Base-by-base conservation (phyloP, 2,888 invertebrate genomes). In the Drosophila heteroneura region DNA sequence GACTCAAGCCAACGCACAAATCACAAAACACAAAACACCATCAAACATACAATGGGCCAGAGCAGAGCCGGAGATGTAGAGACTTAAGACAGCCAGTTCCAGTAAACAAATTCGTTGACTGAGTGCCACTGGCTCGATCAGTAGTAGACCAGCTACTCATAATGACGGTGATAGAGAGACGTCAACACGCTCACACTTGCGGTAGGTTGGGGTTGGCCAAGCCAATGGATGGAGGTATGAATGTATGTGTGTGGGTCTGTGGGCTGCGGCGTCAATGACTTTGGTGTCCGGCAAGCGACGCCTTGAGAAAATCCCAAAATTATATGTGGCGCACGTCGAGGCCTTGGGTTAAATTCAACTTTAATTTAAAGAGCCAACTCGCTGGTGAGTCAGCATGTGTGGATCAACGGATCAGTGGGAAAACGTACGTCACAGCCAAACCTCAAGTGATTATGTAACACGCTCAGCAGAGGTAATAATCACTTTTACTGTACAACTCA, bases 251-350 rank as follows among this genome's bases (percentile, higher is more conserved):
- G 66, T 77, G 72, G 76, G 76, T 82, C 78, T 85, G 75, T 89
- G 64, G 85, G 85, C 82, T 75, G 84, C 66, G 81, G 61, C 89
- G 88, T 82, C 86, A 90, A 90, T 83, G 89, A 91, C 90, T 75
- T 65, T 6, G 67, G 80, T 54, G 91, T 86, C 90, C 86, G 86
- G 83, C 89, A 69, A 59, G 53, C 60, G 57, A 78, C 56, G 91
- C 90, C 90, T 90, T 90, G 71, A 91, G 91, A 92, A 90, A 90
- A 85, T 78, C 90, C 90, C 90, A 90, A 91, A 91, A 68, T 78
- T 80, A 77, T 83, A 81, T 74, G 84, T 83, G 82, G 84, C 89
- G 76, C 83, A 90, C 81, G 83, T 79, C 76, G 83, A 66, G 91
- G 84, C 91, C 91, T 88, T 88, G 87, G 76, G 70, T 90, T 79